A percentile compares a stretch with the other conserved stretches of the same genome.
Conservation (phyloP, 2,797 vertebrate genomes). For the Iguana delicatissima region DNA sequence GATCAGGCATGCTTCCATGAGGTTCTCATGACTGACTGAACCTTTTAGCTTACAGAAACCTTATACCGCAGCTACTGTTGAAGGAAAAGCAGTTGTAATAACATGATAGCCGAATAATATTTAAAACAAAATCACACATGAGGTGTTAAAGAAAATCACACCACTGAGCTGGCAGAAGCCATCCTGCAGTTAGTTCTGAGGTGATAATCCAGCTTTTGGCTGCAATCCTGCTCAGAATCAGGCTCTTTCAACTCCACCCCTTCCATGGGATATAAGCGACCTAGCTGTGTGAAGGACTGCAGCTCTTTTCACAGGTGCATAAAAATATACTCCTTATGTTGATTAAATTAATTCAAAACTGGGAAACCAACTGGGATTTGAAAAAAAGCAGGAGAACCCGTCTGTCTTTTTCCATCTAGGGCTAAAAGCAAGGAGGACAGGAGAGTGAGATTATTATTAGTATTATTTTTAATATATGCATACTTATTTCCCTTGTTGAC, state of each 20-base stretch:
- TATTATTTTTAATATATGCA: neutral
- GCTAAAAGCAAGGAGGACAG: neutral
- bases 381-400: neutral
- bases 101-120: neutral
- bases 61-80: neutral
- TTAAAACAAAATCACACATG: slow-evolving; percentile 9
- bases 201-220: slow-evolving; percentile 7
- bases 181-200: neutral
- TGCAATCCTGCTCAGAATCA: neutral
- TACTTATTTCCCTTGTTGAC: slow-evolving; percentile 13
- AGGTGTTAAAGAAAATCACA: neutral
- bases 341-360: neutral
- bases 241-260: neutral
- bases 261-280: neutral
- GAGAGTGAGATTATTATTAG: neutral
- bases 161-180: neutral
- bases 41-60: neutral
- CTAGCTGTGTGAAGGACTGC: neutral
- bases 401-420: neutral
- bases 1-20: neutral
- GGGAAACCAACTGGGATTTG: slow-evolving; percentile 10
- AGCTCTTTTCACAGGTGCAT: neutral
- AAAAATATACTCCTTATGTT: neutral
- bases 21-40: too few relatives aligned
- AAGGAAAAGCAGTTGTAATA: neutral